Base-by-base conservation (phyloP, 2,888 invertebrate genomes). In the Elmis aenea region DNA sequence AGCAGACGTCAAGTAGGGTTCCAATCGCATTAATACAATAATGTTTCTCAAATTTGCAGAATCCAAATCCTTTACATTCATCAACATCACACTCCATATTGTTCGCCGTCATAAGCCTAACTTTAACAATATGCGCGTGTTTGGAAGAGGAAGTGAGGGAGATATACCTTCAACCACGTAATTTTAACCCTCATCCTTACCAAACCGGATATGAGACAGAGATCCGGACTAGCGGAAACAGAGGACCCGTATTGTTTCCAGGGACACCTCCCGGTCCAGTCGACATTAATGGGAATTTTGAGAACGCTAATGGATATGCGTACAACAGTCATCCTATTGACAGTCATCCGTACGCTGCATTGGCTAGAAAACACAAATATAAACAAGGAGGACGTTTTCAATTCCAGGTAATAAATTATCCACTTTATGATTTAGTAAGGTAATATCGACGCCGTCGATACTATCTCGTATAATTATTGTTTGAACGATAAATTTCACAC, bases 181-280 rank as follows among this genome's bases (percentile, higher is more conserved):
- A 68, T 54, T 70, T 63, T 55, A 69, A 70, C 54, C 68, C 66
- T 16, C 68, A 69, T 56, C 67, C 69, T 3, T 62, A 61, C 33
- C 25, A 40, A 25, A 18, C 34, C 18, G 38, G 38, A 26, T 45
- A 48, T 21, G 38, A 39, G 28, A 27, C 16, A 8, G 30, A 28
- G 26, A 38, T 30, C 22, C 24, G 15, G 23, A 27, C 21, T 20
- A 31, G 26, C 29, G 38, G 35, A 25, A 45, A 42, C 30, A 36
- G 25, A 12, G 55, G 52, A 26, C 53, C 55, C 9, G 50, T 51
- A 21, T 41, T 51, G 33, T 52, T 54, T 33, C 53, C 53, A 22
- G 36, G 45, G 14, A 45, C 48, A 33, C 46, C 50, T 16, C 33
- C 46, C 14, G 46, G 41, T 25, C 46, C 44, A 36, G 42, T 42